These are phyloP conservation scores for Lynx canadensis DNA, from an alignment of 2,113 vertebrate species.

Conservation along the genomic window DNA sequence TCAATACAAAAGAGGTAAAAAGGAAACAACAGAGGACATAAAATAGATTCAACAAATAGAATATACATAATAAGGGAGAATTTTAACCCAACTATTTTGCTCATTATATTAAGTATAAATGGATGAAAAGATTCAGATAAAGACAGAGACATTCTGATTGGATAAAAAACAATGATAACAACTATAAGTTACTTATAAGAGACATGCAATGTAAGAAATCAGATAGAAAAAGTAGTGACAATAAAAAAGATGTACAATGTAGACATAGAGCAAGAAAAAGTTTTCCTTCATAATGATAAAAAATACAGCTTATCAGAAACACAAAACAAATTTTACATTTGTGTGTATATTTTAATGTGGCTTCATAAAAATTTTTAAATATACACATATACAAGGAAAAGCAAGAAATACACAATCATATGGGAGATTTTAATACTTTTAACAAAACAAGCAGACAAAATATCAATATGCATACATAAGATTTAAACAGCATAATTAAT, in stretches of 20 bases:
- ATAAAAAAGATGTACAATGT: background rate
- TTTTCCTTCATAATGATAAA: background rate
- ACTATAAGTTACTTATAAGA: background rate
- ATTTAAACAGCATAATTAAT: background rate
- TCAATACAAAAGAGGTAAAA: background rate
- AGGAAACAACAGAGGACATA: background rate
- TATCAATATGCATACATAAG: background rate
- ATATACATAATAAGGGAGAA: background rate
- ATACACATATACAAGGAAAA: background rate
- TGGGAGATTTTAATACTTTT: background rate
- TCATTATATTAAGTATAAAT: background rate
- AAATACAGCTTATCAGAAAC: background rate
- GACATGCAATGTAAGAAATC: background rate
- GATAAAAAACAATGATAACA: background rate
- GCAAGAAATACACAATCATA: background rate
- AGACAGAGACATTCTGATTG: background rate
- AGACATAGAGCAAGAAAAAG: background rate
- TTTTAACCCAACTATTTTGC: background rate
- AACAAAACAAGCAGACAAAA: background rate
- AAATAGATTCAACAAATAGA: background rate
- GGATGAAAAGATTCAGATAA: background rate
- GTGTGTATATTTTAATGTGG: background rate
- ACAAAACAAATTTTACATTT: background rate
- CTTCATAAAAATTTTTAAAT: background rate
- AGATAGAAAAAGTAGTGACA: background rate